Evolutionary conservation across 2,797 vertebrate genomes (phyloP).

Genomic region (Xenentodon cancila): DNA sequence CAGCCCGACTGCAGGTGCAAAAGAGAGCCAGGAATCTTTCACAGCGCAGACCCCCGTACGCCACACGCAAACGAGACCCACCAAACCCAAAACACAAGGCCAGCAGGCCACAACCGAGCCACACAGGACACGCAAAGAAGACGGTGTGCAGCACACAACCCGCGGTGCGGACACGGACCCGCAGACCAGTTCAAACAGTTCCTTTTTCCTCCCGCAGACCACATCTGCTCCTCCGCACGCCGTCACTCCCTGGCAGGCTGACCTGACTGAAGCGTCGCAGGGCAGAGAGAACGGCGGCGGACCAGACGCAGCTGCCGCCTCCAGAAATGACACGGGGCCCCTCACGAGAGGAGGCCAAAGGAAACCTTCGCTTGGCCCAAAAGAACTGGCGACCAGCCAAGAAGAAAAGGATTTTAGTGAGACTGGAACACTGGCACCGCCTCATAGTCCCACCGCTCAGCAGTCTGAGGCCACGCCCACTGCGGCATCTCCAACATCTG

Average conservation of each 20-base stretch:
- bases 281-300: neutral
- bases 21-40: conserved; percentile 22
- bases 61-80: neutral
- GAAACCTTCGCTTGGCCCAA: conserved; percentile 34
- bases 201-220: conserved; percentile 52
- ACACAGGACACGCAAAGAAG: neutral
- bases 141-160: conserved; percentile 32
- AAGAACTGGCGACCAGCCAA: conserved; percentile 34
- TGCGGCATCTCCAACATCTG: conserved; percentile 15
- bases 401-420: conserved; percentile 41
- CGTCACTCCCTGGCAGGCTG: conserved; percentile 57
- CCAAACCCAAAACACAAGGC: neutral
- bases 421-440: conserved; percentile 19
- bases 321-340: conserved; percentile 34
- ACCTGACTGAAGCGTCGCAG: conserved; percentile 35
- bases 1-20: conserved; percentile 37
- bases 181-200: conserved; percentile 50
- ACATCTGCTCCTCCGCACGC: conserved; percentile 66
- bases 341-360: conserved; percentile 39
- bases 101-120: conserved; percentile 14
- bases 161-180: conserved; percentile 34
- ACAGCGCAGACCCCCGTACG: conserved; percentile 3
- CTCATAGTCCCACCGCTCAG: conserved; percentile 16
- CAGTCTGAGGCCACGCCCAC: conserved; percentile 36
- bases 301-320: conserved; percentile 27